A percentile compares a stretch with the other conserved stretches of the same genome.
Conservation (phyloP, 2,113 vertebrate genomes). For the Holacanthus passer region DNA sequence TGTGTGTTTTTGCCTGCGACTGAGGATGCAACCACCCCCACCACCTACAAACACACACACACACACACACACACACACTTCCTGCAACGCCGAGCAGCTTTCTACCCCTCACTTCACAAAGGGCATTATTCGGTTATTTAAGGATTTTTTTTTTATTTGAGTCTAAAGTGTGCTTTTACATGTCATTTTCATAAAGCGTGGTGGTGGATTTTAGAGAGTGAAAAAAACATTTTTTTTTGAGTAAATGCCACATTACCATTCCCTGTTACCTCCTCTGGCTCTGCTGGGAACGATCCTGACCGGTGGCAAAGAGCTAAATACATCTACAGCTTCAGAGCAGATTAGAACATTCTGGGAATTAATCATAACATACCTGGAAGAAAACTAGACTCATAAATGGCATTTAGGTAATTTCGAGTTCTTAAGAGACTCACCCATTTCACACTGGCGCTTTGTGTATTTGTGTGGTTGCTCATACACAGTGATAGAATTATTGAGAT, state of each 20-base stretch:
- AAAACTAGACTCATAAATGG: slow-evolving; percentile 21
- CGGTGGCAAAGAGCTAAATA: slow-evolving; percentile 41
- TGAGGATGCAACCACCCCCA: slow-evolving; percentile 6
- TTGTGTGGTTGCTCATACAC: background rate
- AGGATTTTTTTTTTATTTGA: slow-evolving; percentile 38
- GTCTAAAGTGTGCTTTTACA: slow-evolving; percentile 27
- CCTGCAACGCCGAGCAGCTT: slow-evolving; percentile 3
- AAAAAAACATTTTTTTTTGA: background rate
- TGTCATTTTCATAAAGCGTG: slow-evolving; percentile 28
- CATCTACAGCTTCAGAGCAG: slow-evolving; percentile 14
- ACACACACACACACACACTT: slow-evolving; percentile 7
- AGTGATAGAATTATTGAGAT: background rate
- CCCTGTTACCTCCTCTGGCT: slow-evolving; percentile 40
- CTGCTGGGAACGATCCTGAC: slow-evolving; percentile 51
- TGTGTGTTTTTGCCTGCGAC: slow-evolving; percentile 22
- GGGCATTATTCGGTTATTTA: slow-evolving; percentile 38
- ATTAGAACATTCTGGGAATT: slow-evolving; percentile 51
- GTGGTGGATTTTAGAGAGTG: background rate
- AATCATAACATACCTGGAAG: slow-evolving; percentile 49
- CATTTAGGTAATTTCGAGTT: slow-evolving; percentile 9
- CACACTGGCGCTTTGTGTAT: background rate
- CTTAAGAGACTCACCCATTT: slow-evolving; percentile 12
- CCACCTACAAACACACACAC: background rate
- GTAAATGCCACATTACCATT: slow-evolving; percentile 60
- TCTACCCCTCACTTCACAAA: slow-evolving; percentile 5